These are phyloP conservation scores for Antechinus stuartii DNA, from an alignment of 2,113 vertebrate species.

Conservation along the genomic window DNA sequence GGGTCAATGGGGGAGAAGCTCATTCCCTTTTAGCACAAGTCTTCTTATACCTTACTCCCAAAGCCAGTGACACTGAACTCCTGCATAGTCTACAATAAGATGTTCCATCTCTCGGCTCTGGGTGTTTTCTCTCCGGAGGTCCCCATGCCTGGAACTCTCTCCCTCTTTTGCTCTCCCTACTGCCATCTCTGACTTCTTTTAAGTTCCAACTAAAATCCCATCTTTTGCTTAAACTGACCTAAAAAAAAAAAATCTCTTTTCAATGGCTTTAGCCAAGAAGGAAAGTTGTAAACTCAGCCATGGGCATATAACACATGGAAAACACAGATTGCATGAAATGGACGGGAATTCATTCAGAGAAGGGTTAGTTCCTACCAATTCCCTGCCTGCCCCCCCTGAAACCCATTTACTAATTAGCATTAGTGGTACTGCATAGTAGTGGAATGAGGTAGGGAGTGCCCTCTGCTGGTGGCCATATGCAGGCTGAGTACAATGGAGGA, in stretches of 20 bases:
- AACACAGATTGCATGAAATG: background rate
- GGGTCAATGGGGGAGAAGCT: background rate
- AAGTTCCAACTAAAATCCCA: background rate
- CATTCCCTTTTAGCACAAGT: background rate
- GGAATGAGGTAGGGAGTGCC: background rate
- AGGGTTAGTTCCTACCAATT: background rate
- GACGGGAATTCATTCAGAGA: background rate
- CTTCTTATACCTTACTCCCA: background rate
- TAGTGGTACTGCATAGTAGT: background rate
- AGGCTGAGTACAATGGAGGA: background rate
- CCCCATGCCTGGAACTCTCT: background rate
- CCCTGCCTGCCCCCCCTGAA: too few species aligned
- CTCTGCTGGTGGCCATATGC: slow-evolving; percentile 51
- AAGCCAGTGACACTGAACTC: background rate
- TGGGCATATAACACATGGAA: background rate
- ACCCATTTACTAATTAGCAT: background rate
- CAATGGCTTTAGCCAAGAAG: too few species aligned
- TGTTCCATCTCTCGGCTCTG: background rate
- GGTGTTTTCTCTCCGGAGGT: background rate
- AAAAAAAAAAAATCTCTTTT: background rate
- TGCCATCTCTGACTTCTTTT: background rate
- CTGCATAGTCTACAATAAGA: background rate
- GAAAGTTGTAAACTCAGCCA: background rate
- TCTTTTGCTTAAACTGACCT: background rate
- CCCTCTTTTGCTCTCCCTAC: background rate